phyloP scores from a whole-genome alignment of 2,888 invertebrate genomes.

The Dasysyrphus albostriatus region DNA sequence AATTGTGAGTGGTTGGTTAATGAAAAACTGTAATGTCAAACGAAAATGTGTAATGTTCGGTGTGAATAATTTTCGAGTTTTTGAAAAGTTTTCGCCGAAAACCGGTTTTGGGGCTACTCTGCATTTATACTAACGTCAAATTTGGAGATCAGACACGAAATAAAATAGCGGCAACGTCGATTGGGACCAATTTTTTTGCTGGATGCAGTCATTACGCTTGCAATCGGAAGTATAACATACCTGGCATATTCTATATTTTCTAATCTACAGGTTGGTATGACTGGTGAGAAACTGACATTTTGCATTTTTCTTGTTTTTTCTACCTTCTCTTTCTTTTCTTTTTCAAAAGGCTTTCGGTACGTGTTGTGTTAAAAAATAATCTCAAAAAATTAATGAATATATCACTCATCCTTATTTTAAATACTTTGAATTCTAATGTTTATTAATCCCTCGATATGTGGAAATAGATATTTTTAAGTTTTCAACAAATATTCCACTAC shows the following conservation, averaged over 20 bases:
- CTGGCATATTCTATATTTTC: constrained; percentile 3
- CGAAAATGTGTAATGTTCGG: no score
- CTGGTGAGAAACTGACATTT: constrained; percentile 60
- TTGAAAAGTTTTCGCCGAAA: no score
- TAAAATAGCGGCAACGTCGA: no score
- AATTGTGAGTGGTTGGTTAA: no score
- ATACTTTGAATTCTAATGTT: constrained; percentile 64
- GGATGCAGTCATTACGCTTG: neutral
- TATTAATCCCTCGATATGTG: constrained; percentile 5
- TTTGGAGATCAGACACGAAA: no score
- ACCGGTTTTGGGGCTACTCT: no score
- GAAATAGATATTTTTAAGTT: constrained; percentile 63
- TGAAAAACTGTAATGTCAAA: no score
- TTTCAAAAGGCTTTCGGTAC: constrained; percentile 82
- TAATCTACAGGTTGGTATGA: constrained; percentile 13
- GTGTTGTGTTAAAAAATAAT: constrained; percentile 80
- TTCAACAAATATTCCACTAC: neutral
- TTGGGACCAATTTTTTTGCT: neutral
- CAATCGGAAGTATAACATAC: constrained; percentile 40
- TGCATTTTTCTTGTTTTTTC: constrained; percentile 74
- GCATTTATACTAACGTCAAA: no score
- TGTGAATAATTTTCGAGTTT: no score
- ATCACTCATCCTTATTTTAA: constrained; percentile 78
- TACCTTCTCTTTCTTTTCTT: constrained; percentile 81
- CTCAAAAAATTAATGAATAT: constrained; percentile 77